These are phyloP conservation scores for Oceanodroma leucorhoa DNA, from an alignment of 2,797 vertebrate species.

Conservation along the genomic window DNA sequence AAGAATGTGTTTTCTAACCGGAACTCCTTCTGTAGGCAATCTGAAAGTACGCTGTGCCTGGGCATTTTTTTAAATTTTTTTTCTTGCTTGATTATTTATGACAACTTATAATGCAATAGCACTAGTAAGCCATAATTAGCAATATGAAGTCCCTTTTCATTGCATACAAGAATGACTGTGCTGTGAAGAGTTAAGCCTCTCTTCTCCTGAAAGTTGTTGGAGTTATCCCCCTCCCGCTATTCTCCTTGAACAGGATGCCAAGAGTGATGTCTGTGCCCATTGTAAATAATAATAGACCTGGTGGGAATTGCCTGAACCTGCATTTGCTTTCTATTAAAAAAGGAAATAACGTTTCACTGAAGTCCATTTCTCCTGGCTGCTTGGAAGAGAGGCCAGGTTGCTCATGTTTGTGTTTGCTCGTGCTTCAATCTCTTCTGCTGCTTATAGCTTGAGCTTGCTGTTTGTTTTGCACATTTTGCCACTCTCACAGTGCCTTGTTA, in stretches of 20 bases:
- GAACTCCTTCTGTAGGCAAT: background rate
- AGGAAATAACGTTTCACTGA: background rate
- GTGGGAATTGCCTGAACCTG: background rate
- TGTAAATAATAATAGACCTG: slow-evolving; percentile 1
- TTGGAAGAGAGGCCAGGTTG: background rate
- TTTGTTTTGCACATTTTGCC: background rate
- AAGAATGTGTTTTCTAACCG: background rate
- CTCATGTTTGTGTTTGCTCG: background rate
- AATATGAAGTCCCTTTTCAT: background rate
- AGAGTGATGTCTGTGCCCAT: background rate
- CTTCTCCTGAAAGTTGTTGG: background rate
- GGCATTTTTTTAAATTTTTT: background rate
- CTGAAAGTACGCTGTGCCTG: background rate
- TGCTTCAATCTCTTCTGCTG: background rate
- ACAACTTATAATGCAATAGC: background rate
- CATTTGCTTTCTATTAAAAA: background rate
- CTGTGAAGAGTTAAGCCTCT: background rate
- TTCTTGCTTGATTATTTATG: background rate
- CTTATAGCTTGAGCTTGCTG: background rate
- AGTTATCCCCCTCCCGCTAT: background rate
- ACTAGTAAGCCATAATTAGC: background rate
- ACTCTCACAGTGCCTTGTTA: background rate
- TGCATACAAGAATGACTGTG: background rate
- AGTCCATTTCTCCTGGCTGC: background rate
- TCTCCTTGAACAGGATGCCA: background rate